Base-by-base conservation (phyloP, 2,888 invertebrate species). In the Cephus pygmeus region DNA sequence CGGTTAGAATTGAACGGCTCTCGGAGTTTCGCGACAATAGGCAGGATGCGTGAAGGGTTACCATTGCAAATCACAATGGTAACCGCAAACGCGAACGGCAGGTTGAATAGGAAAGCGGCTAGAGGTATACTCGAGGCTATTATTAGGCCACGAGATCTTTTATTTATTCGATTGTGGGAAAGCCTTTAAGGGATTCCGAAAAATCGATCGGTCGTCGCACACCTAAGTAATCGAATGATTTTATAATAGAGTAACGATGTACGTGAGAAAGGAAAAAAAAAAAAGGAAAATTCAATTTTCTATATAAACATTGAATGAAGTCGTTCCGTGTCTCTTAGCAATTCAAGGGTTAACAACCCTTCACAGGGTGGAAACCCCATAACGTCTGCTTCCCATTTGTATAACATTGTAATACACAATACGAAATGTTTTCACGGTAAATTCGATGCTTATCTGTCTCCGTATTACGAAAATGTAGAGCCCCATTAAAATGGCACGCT, bases 1-100 rank as follows among this genome's bases (percentile, higher is more conserved):
- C 84, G 83, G 81, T 80, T 77, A 69, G n/a, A 76, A 74, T 71
- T 35, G 73, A 68, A 15, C 71, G 9, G 69, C 71, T 71, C 71
- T 34, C 71, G 71, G 69, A 69, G 40, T 74, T 33, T 74, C 74
- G 83, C 83, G 81, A 91, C 90, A 91, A 91, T 91, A 85, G 87
- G 85, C 90, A 90, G 91, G 91, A 91, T 90, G 88, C 87, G 85
- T 87, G 85, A 86, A 87, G 87, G 89, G 88, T 87, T 88, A 86
- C 86, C 85, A 86, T 85, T 84, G 87, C 87, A 89, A 89, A 90
- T 90, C 89, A 90, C 88, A 91, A 90, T 90, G 87, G 89, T 85
- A 85, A 90, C 90, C 90, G 87, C 90, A 89, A 87, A 88, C 84
- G 85, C 85, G 85, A 88, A 84, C 84, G 85, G 85, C 90, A 89